Conservation (phyloP, 2,113 vertebrate species). For the Formicarius rufipectus region DNA sequence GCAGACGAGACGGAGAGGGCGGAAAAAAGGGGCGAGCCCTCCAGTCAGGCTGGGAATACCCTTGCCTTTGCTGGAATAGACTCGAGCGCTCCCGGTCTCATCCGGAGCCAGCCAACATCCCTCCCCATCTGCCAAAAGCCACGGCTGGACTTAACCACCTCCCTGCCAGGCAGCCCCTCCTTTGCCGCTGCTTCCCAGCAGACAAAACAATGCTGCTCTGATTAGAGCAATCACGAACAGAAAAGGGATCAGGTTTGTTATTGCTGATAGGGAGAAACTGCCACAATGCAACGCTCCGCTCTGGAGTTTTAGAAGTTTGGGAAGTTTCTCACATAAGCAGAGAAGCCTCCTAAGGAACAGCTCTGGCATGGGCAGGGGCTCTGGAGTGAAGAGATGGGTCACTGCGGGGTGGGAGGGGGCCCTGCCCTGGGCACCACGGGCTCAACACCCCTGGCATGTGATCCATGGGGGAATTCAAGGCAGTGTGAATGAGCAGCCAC, state of each 20-base stretch:
- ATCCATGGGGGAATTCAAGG: background rate
- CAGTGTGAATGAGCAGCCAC: background rate
- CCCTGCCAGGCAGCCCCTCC: background rate
- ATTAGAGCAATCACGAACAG: rapidly evolving
- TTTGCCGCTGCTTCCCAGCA: rapidly evolving
- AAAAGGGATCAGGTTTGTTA: background rate
- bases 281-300: background rate
- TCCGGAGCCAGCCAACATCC: background rate
- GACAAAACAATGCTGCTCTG: rapidly evolving
- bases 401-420: rapidly evolving
- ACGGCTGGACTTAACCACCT: background rate
- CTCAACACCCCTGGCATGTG: rapidly evolving
- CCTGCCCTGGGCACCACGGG: background rate
- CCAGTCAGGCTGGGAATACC: conserved; percentile 24
- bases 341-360: background rate
- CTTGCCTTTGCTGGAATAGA: conserved; percentile 12
- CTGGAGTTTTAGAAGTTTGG: rapidly evolving
- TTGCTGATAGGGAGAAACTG: background rate
- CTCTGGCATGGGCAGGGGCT: background rate
- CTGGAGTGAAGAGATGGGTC: background rate
- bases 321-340: background rate
- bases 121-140: background rate
- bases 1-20: background rate
- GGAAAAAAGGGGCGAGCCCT: background rate
- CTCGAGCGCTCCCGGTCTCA: background rate